Base-by-base conservation (phyloP, 2,113 vertebrate genomes). In the Stigmatopora nigra region DNA sequence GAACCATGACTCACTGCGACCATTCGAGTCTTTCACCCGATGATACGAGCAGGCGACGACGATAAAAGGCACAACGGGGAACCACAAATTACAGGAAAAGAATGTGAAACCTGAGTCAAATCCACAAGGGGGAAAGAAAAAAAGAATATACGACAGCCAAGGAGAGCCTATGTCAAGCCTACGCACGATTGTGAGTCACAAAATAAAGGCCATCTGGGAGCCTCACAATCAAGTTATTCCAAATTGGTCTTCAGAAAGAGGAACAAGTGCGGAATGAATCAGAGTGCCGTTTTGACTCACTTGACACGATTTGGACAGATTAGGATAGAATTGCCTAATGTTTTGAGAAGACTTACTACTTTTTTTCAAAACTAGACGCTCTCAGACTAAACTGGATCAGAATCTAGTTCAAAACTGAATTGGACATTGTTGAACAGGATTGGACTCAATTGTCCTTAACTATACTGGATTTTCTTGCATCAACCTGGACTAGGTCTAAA, bases 1-100 rank as follows among this genome's bases (percentile, higher is more conserved):
- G 76, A 67, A 60, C 73, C 73, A 74, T 87, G 85, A 87, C 71
- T 87, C 83, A 82, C 59, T 38, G n/a, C 49, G 68, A 70, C 77
- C 78, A 80, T 87, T 88, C 83, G 45, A 58, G 73, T 61, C 17
- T 68, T 69, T 78, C 47, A 64, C 56, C 71, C 55, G 58, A 52
- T 68, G 64, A 72, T 49, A 35, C 78, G 71, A 62, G 70, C 73
- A 66, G 66, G 75, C 56, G 69, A 65, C 65, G 22, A 60, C 72
- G 49, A 68, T 64, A 69, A 78, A 72, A 73, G 82, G 69, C 82
- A 80, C 65, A 68, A 67, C 66, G 71, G 78, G 76, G 67, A 31
- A 81, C 78, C 76, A 67, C 71, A 83, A 75, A 79, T 80, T 76
- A 64, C 78, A 31, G 68, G 60, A 64, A 41, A 19, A 46, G 45